These are phyloP conservation scores for Amphilophus citrinellus DNA, from an alignment of 2,113 vertebrate species.

Conservation along the genomic window DNA sequence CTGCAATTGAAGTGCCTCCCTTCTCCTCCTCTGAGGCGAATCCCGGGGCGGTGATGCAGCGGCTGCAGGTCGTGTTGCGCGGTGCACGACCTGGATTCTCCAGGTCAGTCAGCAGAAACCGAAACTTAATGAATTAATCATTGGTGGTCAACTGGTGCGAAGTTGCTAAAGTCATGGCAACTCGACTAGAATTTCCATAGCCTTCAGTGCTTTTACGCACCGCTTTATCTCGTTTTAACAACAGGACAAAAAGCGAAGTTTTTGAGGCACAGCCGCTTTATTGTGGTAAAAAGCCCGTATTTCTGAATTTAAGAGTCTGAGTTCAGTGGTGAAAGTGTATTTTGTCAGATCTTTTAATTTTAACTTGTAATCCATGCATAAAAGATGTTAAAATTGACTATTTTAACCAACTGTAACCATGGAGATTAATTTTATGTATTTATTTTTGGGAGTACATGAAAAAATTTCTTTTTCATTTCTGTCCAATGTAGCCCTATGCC, in stretches of 20 bases:
- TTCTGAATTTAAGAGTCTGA: neutral
- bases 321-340: too few species aligned
- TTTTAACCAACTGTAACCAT: too few species aligned
- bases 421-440: too few species aligned
- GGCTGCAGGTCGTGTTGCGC: slow-evolving; percentile 36
- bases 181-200: neutral
- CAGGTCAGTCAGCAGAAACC: slow-evolving; percentile 11
- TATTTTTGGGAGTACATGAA: too few species aligned
- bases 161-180: neutral
- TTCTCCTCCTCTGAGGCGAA: neutral
- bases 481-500: too few species aligned
- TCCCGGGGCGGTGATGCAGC: slow-evolving; percentile 7
- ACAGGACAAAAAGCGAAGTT: neutral
- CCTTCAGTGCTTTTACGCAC: neutral
- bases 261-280: neutral
- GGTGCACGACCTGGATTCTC: neutral
- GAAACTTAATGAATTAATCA: slow-evolving; percentile 18
- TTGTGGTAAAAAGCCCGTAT: neutral
- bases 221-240: neutral
- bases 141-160: neutral
- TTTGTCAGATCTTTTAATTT: too few species aligned
- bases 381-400: too few species aligned
- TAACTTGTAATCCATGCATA: too few species aligned
- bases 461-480: too few species aligned
- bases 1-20: slow-evolving; percentile 33